Evolutionary conservation across 2,888 invertebrate species (phyloP), one percentile per base, ranked within the genome.

Genomic region (Perizoma affinitatum): DNA sequence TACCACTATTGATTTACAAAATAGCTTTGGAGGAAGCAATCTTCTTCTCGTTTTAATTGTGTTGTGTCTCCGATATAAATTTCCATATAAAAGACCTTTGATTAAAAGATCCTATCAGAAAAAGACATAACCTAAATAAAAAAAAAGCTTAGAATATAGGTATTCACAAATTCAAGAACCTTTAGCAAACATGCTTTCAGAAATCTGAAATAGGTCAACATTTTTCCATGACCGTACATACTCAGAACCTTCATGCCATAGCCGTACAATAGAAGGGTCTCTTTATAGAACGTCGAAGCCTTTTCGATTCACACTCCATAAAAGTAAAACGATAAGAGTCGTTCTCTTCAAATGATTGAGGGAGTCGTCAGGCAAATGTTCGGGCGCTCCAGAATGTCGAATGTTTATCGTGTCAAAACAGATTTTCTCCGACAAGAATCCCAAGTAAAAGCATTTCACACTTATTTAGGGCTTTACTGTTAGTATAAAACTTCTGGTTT

Each of bases 261-360:
- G 84, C 84, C 81, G 79, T 81, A 86, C 86, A 88, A 88, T 85
- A 75, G 86, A 88, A 87, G 84, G 87, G 86, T 86, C 86, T 80
- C 84, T 83, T 87, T 87, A 83, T 84, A 86, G 85, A 83, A 83
- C 79, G 77, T 76, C 76, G 82, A 83, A 85, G 83, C 82, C 83
- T 86, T 62, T 86, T 85, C 83, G 86, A 88, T 88, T 88, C 86
- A 80, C 85, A 87, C 82, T 85, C 83, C 80, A 87, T 88, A 87
- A 88, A 88, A 87, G 84, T 87, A 84, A 88, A 84, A 82, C 85
- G 88, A 89, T 88, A 88, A 88, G 86, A 86, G 83, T 80, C 86
- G 79, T 86, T 87, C 81, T 78, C 83, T 82, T 79, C 80, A 88
- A 89, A 88, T 87, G 86, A 87, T 83, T 86, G 79, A 78, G 83